A percentile compares a stretch with the other conserved stretches of the same genome.
phyloP scores from a whole-genome alignment of 2,113 vertebrate genomes.

The Alethe diademata region DNA sequence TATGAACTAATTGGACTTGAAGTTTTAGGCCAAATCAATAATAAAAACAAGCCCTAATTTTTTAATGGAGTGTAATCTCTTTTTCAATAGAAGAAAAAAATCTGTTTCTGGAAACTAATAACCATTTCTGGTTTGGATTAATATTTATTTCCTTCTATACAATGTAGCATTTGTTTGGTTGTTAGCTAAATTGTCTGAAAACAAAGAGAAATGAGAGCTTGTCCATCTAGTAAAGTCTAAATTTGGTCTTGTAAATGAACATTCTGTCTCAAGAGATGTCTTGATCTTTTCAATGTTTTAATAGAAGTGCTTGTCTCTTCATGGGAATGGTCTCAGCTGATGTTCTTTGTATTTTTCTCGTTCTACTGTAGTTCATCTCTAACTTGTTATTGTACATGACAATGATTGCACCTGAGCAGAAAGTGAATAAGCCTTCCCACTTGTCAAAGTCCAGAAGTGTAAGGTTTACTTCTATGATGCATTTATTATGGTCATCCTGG shows the following conservation, averaged over 20 bases:
- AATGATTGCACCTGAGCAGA: conserved; percentile 26
- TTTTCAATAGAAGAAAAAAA: neutral
- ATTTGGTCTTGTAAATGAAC: neutral
- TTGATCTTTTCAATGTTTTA: neutral
- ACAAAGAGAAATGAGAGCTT: neutral
- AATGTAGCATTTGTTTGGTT: neutral
- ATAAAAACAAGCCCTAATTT: neutral
- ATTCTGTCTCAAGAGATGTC: neutral
- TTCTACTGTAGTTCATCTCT: neutral
- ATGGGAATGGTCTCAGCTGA: neutral
- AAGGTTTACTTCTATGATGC: conserved; percentile 15
- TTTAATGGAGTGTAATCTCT: neutral
- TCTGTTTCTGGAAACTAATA: neutral
- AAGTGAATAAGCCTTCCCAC: conserved; percentile 9
- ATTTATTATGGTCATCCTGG: conserved; percentile 35
- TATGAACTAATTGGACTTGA: neutral
- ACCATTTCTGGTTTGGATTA: neutral
- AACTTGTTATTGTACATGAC: conserved; percentile 35
- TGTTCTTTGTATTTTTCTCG: neutral
- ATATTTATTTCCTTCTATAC: neutral
- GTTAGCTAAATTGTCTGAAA: neutral
- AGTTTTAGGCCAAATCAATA: neutral
- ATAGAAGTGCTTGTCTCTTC: neutral
- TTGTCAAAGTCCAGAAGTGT: neutral
- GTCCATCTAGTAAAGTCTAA: neutral